Evolutionary conservation across 2,797 vertebrate species (phyloP), one percentile per base, ranked within the genome.

Genomic region (Erethizon dorsatum): DNA sequence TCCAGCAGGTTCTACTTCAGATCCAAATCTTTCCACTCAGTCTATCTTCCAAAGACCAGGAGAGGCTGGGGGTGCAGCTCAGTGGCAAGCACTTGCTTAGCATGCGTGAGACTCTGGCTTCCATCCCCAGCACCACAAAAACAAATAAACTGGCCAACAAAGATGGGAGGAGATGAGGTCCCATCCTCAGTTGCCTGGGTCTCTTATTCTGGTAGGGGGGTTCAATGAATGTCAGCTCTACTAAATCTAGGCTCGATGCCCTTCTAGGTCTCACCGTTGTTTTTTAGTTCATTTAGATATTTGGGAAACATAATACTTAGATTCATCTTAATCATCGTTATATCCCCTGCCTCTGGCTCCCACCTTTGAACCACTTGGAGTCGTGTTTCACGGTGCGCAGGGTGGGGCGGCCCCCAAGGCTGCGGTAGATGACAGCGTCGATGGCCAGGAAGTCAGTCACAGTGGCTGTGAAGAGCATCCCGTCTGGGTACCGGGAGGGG

Each of bases 331-430:
- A 13, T 75, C 41, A 14, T 5, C 6, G 12, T 28, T 17, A 50
- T 13, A 3, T 28, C 12, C 73, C 73, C 26, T 8, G 2, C 73
- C 41, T 28, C 45, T 45, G 2, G 45, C 14, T 15, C 77, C 31
- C 50, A 99, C 99, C 99, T 99, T 99, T 99, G 98, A 99, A 99
- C 99, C 99, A 99, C 96, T 99, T 99, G 98, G 99, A 99, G 98
- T 99, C 99, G 0, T 99, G 99, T 95, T 99, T 99, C 96, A 99
- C 99, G 0, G 99, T 99, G 98, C 99, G 99, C 73, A 99, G 99
- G 83, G 99, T 99, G 0, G 99, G 99, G 98, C 98, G 99, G 98
- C 99, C 99, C 95, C 99, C 99, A 0, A 99, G 99, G 98, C 99
- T 99, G 65, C 99, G 99, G 98, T 99, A 99, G 98, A 99, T 99